Base-by-base conservation (phyloP, 2,113 vertebrate species). In the Ptilorrhoa leucosticta region DNA sequence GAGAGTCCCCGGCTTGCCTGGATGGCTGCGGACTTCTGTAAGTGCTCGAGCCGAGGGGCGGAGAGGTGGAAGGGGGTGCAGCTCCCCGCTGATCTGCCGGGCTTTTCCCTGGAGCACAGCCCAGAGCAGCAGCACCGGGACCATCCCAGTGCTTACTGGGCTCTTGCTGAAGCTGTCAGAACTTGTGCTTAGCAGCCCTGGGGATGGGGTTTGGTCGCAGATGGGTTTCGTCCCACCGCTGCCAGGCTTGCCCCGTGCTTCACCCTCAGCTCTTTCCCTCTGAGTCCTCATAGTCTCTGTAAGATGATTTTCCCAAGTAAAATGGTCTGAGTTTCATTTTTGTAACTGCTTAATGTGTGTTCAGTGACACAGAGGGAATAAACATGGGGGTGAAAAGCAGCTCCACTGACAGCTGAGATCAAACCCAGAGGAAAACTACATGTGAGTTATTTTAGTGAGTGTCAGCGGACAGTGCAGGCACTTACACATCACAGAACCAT, bases 11-110 rank as follows among this genome's bases (percentile, higher is more conserved):
- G 93, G 65, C 94, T 96, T 13, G 96, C 97, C 30, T 79, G 84
- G 96, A 97, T 97, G 88, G 87, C 98, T 42, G 98, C 98, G 93
- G 97, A 98, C 90, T 98, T 98, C 98, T 98, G 98, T 99, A 98
- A 99, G 98, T 99, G 94, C 68, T 58, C 1, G 56, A 70, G 75
- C 42, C 1, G 1, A 19, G 30, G 68, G 11, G n/a, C 4, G 50
- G 21, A 11, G 73, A 76, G 58, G 58, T 69, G 60, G 64, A 57
- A 54, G 35, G 80, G 84, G 37, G 30, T 2, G 39, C 53, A 20
- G 84, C 30, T 84, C 47, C 56, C n/a, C 0, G 14, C 33, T 8
- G 75, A 5, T 31, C 31, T 68, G 58, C 48, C 0, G 1, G 13
- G 79, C 37, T 64, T 69, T 51, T 17, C 39, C 3, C 2, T 0